A percentile compares a stretch with the other conserved stretches of the same genome.
Evolutionary conservation across 2,888 invertebrate species (phyloP).

Genomic region (Agonopterix heracliana): DNA sequence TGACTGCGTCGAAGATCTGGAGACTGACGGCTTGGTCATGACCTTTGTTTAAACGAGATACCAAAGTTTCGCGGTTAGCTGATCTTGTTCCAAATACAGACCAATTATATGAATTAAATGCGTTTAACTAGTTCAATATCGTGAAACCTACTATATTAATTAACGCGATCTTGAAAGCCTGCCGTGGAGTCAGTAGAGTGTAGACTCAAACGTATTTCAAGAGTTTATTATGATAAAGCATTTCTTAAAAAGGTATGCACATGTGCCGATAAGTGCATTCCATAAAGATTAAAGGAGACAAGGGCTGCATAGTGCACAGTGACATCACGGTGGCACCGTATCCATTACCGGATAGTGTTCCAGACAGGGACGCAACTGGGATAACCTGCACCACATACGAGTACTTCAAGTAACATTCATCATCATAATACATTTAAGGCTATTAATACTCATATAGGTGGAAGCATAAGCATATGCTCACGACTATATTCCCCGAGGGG

Average conservation of each 20-base stretch:
- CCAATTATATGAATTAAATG: constrained; percentile 17
- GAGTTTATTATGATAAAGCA: too few relatives aligned
- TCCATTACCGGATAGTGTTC: too few relatives aligned
- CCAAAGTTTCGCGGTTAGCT: constrained; percentile 28
- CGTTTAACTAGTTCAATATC: neutral
- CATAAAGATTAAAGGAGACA: constrained; percentile 18
- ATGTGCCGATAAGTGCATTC: constrained; percentile 13
- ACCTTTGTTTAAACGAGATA: constrained; percentile 16
- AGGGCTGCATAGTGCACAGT: constrained; percentile 4
- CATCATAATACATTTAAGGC: too few relatives aligned
- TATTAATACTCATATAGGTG: too few relatives aligned
- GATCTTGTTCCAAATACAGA: constrained; percentile 25
- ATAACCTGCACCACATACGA: too few relatives aligned
- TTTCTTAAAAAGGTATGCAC: constrained; percentile 15
- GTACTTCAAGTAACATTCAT: too few relatives aligned
- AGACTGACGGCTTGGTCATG: constrained; percentile 15
- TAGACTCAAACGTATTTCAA: too few relatives aligned
- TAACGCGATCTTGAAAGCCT: too few relatives aligned
- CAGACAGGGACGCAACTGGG: too few relatives aligned
- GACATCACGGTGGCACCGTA: neutral
- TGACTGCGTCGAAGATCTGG: constrained; percentile 12
- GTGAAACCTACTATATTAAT: neutral
- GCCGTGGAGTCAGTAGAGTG: too few relatives aligned
- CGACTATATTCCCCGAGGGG: too few relatives aligned
- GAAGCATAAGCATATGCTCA: too few relatives aligned